Conservation (phyloP, 1,140 invertebrate species). For the Solen grandis region DNA sequence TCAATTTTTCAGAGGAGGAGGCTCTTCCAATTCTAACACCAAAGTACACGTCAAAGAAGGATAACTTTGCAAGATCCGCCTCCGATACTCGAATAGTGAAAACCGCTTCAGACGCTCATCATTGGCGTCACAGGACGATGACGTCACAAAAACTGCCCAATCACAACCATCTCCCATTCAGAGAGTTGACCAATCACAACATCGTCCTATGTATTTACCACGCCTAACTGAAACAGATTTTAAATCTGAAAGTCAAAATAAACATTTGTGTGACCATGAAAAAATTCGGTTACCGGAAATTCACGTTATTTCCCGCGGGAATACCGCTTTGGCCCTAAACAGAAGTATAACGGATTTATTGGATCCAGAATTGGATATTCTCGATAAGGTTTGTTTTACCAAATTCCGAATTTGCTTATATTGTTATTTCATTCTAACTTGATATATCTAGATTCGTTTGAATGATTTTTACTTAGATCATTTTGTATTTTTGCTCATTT, state of each 20-base stretch:
- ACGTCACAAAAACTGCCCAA: not conserved
- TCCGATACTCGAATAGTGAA: not conserved
- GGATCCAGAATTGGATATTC: constrained; percentile 34
- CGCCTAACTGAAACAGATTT: not conserved
- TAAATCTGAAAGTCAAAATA: not conserved
- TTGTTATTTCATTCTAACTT: no score
- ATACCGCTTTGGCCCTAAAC: constrained; percentile 3
- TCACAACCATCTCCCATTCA: not conserved
- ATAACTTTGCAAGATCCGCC: no score
- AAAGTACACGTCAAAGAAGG: no score
- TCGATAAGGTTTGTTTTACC: constrained; percentile 23
- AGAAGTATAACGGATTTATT: constrained; percentile 35
- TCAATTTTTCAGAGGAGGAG: no score
- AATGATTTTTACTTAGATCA: no score
- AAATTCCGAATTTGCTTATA: not conserved
- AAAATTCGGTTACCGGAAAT: constrained; percentile 25
- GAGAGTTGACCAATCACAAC: not conserved
- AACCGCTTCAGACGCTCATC: not conserved
- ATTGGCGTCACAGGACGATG: not conserved
- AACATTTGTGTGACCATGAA: not conserved
- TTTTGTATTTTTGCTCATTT: no score
- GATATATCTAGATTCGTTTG: no score
- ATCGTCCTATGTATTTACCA: not conserved
- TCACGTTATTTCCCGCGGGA: not conserved
- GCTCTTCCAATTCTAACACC: no score